phyloP scores from a whole-genome alignment of 2,113 vertebrate species.

The Promerops cafer region DNA sequence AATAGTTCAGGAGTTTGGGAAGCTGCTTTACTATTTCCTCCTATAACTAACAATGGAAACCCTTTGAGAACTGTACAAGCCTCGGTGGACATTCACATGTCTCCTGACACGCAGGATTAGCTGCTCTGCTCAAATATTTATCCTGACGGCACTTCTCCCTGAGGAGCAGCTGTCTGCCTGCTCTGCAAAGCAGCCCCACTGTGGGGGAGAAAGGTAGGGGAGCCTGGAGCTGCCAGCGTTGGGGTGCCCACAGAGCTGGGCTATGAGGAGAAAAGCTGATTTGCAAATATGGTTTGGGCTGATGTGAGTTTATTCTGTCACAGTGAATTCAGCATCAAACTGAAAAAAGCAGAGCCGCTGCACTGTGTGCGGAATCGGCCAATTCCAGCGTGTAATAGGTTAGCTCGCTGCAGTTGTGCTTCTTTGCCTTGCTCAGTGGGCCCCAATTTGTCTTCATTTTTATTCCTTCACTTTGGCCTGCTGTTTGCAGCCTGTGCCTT shows the following conservation, averaged over 20 bases:
- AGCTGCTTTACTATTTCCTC: slow-evolving; percentile 46
- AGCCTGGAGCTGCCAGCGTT: background rate
- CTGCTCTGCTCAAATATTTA: slow-evolving; percentile 2
- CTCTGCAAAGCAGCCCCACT: background rate
- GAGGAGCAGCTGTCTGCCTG: background rate
- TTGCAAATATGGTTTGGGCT: background rate
- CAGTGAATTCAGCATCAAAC: background rate
- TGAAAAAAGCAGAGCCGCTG: background rate
- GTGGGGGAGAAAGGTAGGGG: background rate
- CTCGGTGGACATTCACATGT: background rate
- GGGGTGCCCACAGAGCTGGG: background rate
- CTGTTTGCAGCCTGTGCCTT: background rate
- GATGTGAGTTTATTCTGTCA: background rate
- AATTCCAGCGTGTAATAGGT: background rate
- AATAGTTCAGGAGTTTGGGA: slow-evolving; percentile 53
- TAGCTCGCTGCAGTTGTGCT: background rate
- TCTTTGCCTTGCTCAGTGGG: background rate
- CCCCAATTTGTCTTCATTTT: background rate
- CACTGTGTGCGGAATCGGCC: background rate
- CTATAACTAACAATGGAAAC: slow-evolving; percentile 58
- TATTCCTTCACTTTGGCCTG: background rate
- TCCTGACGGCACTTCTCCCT: background rate
- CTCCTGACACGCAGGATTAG: slow-evolving; percentile 5
- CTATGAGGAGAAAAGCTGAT: background rate
- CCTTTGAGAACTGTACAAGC: slow-evolving; percentile 27